Conservation (phyloP, 2,888 invertebrate species). For the Mythimna impura region DNA sequence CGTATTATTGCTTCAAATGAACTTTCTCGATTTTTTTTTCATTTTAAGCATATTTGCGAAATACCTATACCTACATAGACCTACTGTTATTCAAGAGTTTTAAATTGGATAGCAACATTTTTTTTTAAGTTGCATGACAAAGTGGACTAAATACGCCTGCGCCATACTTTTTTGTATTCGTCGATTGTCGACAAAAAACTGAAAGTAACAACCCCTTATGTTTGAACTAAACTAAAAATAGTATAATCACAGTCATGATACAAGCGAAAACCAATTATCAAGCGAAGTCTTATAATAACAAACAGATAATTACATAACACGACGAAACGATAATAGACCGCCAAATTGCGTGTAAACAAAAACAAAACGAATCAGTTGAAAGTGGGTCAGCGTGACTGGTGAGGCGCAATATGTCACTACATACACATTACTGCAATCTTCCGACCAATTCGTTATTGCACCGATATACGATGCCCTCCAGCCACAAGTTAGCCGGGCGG, state of each 20-base stretch:
- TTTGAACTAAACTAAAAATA: not conserved
- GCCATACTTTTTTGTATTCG: too few relatives aligned
- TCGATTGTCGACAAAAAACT: too few relatives aligned
- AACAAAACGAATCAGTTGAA: constrained; percentile 25
- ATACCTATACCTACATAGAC: too few relatives aligned
- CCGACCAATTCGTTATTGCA: constrained; percentile 40
- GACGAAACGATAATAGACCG: not conserved
- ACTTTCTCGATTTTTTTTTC: too few relatives aligned
- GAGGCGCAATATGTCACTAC: constrained; percentile 50
- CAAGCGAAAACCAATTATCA: constrained; percentile 2
- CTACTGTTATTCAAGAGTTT: too few relatives aligned
- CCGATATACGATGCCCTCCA: constrained; percentile 20
- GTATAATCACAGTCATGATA: not conserved
- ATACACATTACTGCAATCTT: constrained; percentile 57
- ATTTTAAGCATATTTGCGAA: too few relatives aligned
- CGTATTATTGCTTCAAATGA: too few relatives aligned
- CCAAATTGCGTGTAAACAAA: constrained; percentile 27
- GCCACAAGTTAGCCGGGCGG: constrained; percentile 21
- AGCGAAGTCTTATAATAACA: not conserved
- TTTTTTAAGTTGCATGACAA: too few relatives aligned
- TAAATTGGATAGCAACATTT: too few relatives aligned
- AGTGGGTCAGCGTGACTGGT: constrained; percentile 45
- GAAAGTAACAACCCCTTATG: not conserved
- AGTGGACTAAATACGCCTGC: too few relatives aligned
- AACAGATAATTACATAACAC: not conserved